phyloP scores from a whole-genome alignment of 2,888 invertebrate species.

The Cryptocephalus moraei region DNA sequence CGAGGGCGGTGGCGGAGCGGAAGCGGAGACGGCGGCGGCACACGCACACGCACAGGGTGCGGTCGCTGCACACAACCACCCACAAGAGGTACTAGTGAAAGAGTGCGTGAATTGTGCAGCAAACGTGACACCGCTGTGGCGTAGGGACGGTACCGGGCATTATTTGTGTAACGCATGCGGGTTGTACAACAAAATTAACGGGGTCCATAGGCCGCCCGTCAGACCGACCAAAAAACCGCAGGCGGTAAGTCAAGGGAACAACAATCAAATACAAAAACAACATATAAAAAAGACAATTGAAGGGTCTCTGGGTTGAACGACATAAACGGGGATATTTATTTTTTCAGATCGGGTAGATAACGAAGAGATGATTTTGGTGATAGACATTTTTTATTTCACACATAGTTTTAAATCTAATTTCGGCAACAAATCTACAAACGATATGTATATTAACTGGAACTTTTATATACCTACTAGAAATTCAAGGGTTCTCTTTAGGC shows the following conservation, averaged over 20 bases:
- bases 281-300: no score
- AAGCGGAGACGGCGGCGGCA: slow-evolving; percentile 8
- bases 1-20: slow-evolving; percentile 5
- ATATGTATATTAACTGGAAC: no score
- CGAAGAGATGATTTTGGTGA: no score
- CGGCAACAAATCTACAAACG: no score
- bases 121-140: slow-evolving; percentile 68
- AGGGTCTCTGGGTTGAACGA: no score
- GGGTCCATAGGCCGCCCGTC: slow-evolving; percentile 68
- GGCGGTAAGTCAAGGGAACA: slow-evolving; percentile 37
- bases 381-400: no score
- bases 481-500: no score
- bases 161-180: slow-evolving; percentile 82
- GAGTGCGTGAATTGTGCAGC: slow-evolving; percentile 61
- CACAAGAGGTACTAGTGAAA: slow-evolving; percentile 48
- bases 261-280: no score
- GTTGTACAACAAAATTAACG: slow-evolving; percentile 50
- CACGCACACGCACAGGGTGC: slow-evolving; percentile 2
- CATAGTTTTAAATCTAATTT: no score
- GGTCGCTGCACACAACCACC: slow-evolving; percentile 5
- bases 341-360: no score
- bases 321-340: no score
- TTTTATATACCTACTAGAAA: no score
- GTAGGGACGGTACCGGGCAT: slow-evolving; percentile 77
- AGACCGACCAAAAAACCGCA: slow-evolving; percentile 55